Conservation (phyloP, 2,888 invertebrate genomes). For the Acleris sparsana region DNA sequence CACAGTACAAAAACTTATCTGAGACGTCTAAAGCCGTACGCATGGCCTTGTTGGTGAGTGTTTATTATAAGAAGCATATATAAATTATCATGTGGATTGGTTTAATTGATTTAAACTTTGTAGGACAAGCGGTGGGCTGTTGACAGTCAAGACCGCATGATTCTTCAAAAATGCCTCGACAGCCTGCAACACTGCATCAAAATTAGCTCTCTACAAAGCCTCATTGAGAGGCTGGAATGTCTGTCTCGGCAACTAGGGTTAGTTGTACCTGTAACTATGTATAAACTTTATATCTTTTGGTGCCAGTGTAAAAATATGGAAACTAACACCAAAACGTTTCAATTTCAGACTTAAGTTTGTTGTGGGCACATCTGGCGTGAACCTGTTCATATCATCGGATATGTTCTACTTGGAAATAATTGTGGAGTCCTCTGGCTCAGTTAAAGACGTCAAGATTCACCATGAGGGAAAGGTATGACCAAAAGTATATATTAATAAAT, state of each 20-base stretch:
- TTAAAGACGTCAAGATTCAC: constrained; percentile 94
- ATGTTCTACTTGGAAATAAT: constrained; percentile 98
- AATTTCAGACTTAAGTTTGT: constrained; percentile 91
- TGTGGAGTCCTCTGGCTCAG: constrained; percentile 91
- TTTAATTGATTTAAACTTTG: constrained; percentile 28
- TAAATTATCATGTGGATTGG: constrained; percentile 16
- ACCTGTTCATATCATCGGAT: constrained; percentile 96
- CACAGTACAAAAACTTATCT: constrained; percentile 90
- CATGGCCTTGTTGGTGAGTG: constrained; percentile 91
- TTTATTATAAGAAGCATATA: not conserved
- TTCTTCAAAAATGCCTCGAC: constrained; percentile 95
- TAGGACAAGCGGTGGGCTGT: constrained; percentile 95
- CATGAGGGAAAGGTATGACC: constrained; percentile 90
- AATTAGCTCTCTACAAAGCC: constrained; percentile 94
- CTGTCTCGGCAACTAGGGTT: constrained; percentile 94
- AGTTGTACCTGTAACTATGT: constrained; percentile 41
- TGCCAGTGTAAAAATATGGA: not conserved
- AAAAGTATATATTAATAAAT: not conserved
- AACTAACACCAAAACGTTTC: not conserved
- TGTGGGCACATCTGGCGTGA: constrained; percentile 90
- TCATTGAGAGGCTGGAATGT: constrained; percentile 96
- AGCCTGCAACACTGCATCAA: constrained; percentile 96
- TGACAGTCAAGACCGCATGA: constrained; percentile 92
- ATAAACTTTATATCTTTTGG: not conserved
- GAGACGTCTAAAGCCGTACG: constrained; percentile 95